These are phyloP conservation scores for Serripes groenlandicus DNA, from an alignment of 2,888 invertebrate species.

Conservation along the genomic window DNA sequence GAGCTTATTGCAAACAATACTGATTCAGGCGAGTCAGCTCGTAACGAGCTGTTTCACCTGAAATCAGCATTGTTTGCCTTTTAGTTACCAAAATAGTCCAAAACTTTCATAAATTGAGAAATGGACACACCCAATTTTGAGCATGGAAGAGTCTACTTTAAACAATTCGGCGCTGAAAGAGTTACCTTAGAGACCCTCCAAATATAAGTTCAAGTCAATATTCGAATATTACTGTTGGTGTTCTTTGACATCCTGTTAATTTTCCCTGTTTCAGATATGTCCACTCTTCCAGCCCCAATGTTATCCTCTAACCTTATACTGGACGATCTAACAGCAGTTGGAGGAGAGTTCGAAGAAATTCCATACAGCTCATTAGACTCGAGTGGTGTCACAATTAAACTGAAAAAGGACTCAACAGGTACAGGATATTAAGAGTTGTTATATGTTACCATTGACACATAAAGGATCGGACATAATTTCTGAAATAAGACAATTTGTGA, in stretches of 20 bases:
- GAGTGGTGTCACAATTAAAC: slow-evolving; percentile 68
- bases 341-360: slow-evolving; percentile 63
- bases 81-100: too few species aligned
- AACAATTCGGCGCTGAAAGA: neutral
- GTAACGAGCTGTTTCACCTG: too few species aligned
- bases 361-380: slow-evolving; percentile 71
- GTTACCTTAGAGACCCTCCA: neutral
- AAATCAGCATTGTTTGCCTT: too few species aligned
- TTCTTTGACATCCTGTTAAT: neutral
- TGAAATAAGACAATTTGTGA: too few species aligned
- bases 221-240: neutral
- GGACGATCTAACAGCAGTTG: slow-evolving; percentile 72
- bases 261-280: slow-evolving; percentile 64
- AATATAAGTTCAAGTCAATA: neutral
- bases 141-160: too few species aligned
- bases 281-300: slow-evolving; percentile 61
- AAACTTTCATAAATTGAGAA: too few species aligned
- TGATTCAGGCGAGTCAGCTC: too few species aligned
- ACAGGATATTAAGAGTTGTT: too few species aligned
- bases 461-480: too few species aligned
- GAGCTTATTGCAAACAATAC: too few species aligned
- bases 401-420: slow-evolving; percentile 64
- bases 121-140: too few species aligned
- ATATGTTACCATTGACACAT: too few species aligned
- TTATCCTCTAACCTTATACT: slow-evolving; percentile 77